These are phyloP conservation scores for Brachionus plicatilis DNA, from an alignment of 1,140 invertebrate species.

Conservation along the genomic window DNA sequence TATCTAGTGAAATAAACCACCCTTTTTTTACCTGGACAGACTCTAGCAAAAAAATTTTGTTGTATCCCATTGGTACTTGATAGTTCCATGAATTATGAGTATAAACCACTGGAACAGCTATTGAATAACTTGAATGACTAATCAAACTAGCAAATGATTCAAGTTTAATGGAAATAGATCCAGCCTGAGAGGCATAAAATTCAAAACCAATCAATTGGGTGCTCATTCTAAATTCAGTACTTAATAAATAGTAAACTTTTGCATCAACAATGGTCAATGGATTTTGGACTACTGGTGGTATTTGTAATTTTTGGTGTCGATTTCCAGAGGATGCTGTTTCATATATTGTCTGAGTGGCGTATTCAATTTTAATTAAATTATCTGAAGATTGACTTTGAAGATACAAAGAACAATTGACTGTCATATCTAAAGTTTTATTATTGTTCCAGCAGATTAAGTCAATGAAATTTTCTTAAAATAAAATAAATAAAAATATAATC, in stretches of 20 bases:
- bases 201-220: background rate
- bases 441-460: background rate
- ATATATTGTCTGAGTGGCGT: background rate
- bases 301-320: background rate
- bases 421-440: background rate
- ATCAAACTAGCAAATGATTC: background rate
- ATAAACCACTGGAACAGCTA: background rate
- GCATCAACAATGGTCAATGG: background rate
- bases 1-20: background rate
- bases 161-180: background rate
- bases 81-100: background rate
- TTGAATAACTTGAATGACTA: background rate
- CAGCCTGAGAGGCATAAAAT: background rate
- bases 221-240: background rate
- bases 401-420: background rate
- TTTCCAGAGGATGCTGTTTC: background rate
- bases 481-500: too few relatives aligned
- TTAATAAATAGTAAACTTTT: background rate
- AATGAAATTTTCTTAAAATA: background rate
- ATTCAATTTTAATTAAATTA: background rate
- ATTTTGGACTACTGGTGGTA: background rate
- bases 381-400: background rate
- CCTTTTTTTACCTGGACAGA: background rate
- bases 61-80: background rate
- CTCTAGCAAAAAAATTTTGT: background rate